phyloP scores from a whole-genome alignment of 1,140 invertebrate species.

The Hestina assimilis region DNA sequence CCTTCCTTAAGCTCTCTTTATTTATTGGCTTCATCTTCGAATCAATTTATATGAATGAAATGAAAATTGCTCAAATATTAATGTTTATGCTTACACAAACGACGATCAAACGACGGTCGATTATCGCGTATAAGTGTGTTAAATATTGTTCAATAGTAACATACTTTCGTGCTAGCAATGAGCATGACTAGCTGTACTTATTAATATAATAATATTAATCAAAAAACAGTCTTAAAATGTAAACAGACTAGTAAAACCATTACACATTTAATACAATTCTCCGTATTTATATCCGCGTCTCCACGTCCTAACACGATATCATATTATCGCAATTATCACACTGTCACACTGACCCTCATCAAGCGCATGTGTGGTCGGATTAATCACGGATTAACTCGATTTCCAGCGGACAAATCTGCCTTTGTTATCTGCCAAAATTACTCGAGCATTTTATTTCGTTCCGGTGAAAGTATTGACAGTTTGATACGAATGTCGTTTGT shows the following conservation, averaged over 20 bases:
- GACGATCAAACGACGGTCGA: too few species aligned
- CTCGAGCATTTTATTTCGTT: constrained; percentile 15
- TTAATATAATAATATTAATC: too few species aligned
- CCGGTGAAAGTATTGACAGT: neutral
- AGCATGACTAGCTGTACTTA: too few species aligned
- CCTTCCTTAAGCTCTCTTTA: too few species aligned
- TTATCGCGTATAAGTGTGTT: too few species aligned
- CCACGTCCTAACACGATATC: constrained; percentile 29
- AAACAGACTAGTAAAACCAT: neutral
- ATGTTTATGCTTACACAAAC: too few species aligned
- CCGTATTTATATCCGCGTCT: neutral
- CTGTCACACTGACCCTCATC: constrained; percentile 58
- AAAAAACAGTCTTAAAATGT: too few species aligned
- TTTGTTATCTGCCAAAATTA: constrained; percentile 38
- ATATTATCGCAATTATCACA: constrained; percentile 59
- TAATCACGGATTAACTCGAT: constrained; percentile 61
- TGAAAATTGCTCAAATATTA: too few species aligned
- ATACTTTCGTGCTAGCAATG: too few species aligned
- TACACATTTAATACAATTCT: neutral
- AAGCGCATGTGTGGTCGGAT: constrained; percentile 48
- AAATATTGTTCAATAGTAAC: too few species aligned
- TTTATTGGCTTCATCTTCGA: too few species aligned
- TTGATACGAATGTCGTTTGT: constrained; percentile 5
- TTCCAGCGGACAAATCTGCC: constrained; percentile 48
- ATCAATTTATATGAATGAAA: too few species aligned